These are phyloP conservation scores for Dicranocentrus wangi DNA, from an alignment of 2,888 invertebrate genomes.

Conservation along the genomic window DNA sequence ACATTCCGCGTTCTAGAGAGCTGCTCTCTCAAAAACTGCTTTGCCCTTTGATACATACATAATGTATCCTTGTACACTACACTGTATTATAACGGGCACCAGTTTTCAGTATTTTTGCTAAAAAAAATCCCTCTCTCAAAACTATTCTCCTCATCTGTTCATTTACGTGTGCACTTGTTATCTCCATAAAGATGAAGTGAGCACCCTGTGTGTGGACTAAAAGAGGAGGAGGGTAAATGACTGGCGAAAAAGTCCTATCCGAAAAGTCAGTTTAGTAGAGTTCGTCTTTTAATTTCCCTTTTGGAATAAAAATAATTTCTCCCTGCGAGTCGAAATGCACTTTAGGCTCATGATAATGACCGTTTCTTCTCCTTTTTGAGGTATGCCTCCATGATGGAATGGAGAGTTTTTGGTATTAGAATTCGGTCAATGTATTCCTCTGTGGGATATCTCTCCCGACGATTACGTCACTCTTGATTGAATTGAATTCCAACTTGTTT, in stretches of 20 bases:
- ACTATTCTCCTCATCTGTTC: slow-evolving; percentile 23
- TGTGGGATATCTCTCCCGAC: too few relatives aligned
- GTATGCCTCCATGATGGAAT: too few relatives aligned
- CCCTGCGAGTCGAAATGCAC: too few relatives aligned
- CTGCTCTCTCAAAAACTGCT: background rate
- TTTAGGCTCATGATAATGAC: too few relatives aligned
- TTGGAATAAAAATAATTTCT: slow-evolving; percentile 51
- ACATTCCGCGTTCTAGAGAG: background rate
- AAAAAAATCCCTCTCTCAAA: background rate
- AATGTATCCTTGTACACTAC: too few relatives aligned
- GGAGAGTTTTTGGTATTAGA: too few relatives aligned
- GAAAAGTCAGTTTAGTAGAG: background rate
- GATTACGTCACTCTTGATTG: too few relatives aligned
- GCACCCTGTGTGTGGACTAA: background rate
- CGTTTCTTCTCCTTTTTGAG: too few relatives aligned
- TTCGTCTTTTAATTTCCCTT: slow-evolving; percentile 30
- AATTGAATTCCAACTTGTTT: too few relatives aligned
- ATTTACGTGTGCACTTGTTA: slow-evolving; percentile 19
- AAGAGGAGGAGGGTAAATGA: background rate
- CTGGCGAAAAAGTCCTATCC: background rate
- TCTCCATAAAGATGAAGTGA: slow-evolving; percentile 6
- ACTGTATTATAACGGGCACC: too few relatives aligned
- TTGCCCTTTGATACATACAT: slow-evolving; percentile 14
- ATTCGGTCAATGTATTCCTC: too few relatives aligned
- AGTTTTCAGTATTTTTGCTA: background rate